phyloP scores from a whole-genome alignment of 1,140 invertebrate genomes.

The Solenopsis invicta region DNA sequence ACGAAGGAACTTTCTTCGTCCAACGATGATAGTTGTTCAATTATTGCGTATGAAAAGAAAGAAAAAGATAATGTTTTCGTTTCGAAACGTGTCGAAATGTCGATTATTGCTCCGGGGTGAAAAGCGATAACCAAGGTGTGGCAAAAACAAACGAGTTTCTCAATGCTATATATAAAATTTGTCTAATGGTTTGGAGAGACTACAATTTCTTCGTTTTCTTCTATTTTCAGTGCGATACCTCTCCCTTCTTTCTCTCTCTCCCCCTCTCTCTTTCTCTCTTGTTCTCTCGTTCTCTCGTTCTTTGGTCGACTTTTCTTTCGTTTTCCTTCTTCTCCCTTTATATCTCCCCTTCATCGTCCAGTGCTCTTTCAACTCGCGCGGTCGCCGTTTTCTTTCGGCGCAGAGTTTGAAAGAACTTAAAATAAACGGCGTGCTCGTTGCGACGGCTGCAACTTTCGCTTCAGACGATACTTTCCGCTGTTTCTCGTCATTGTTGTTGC shows the following conservation, averaged over 20 bases:
- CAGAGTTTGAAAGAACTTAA: constrained; percentile 84
- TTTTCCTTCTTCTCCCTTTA: constrained; percentile 54
- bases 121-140: constrained; percentile 59
- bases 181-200: constrained; percentile 82
- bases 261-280: not conserved
- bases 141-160: constrained; percentile 75
- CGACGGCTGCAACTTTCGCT: constrained; percentile 59
- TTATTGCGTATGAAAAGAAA: constrained; percentile 13
- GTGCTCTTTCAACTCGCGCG: constrained; percentile 35
- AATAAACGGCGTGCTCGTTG: constrained; percentile 80
- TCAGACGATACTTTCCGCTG: constrained; percentile 70
- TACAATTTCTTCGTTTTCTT: constrained; percentile 58
- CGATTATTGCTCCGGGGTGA: constrained; percentile 52
- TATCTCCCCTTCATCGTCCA: constrained; percentile 33
- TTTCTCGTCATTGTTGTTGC: constrained; percentile 68
- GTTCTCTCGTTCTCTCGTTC: not conserved
- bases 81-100: constrained; percentile 47
- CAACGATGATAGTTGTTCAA: constrained; percentile 3
- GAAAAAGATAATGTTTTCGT: constrained; percentile 25
- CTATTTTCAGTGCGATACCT: constrained; percentile 73
- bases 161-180: constrained; percentile 83
- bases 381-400: constrained; percentile 56
- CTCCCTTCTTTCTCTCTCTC: constrained; percentile 20
- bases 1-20: not conserved
- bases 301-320: constrained; percentile 28